Conservation (phyloP, 2,888 invertebrate species). For the Xanthorhoe spadicearia region DNA sequence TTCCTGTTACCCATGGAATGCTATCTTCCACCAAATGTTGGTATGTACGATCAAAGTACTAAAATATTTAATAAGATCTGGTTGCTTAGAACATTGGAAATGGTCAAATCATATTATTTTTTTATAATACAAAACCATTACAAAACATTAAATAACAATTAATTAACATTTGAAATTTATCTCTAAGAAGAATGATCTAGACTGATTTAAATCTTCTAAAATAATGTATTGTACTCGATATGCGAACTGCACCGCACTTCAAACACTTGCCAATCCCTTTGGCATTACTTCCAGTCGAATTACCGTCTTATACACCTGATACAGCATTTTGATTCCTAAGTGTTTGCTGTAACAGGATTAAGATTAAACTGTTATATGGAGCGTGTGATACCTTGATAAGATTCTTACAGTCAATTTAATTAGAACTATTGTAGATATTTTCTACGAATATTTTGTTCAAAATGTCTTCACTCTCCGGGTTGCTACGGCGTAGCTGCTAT, state of each 20-base stretch:
- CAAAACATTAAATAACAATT: too few relatives aligned
- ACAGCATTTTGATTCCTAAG: constrained; percentile 34
- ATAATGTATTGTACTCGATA: background rate
- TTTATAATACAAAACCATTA: too few relatives aligned
- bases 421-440: background rate
- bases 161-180: too few relatives aligned
- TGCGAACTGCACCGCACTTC: background rate
- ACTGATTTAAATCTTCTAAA: background rate
- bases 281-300: constrained; percentile 24
- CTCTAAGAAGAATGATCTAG: background rate
- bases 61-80: too few relatives aligned
- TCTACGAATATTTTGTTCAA: background rate
- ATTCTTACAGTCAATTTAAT: constrained; percentile 31
- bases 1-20: too few relatives aligned
- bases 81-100: too few relatives aligned
- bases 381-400: constrained; percentile 36
- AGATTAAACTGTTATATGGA: constrained; percentile 33
- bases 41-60: too few relatives aligned
- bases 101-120: too few relatives aligned
- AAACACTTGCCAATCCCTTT: constrained; percentile 13
- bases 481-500: background rate
- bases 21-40: too few relatives aligned
- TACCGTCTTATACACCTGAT: constrained; percentile 39
- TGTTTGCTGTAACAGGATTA: constrained; percentile 38
- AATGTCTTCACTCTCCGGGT: background rate